Base-by-base conservation (phyloP, 2,888 invertebrate species). In the Willowsia nigromaculata region DNA sequence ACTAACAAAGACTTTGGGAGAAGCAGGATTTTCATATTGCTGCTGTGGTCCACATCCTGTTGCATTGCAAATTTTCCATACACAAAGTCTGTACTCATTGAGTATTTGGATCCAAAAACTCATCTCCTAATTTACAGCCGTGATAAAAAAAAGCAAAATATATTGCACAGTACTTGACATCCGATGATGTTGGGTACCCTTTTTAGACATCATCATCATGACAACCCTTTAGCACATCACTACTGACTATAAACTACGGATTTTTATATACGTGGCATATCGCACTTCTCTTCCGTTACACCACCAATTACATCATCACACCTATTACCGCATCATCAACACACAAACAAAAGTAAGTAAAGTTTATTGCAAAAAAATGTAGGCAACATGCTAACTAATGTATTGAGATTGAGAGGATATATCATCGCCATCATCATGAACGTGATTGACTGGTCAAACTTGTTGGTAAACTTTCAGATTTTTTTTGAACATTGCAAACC, bases 381-480 rank as follows among this genome's bases (percentile, higher is more conserved):
- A 33, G 40, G 81, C 43, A 43, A 37, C 9, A 68, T 68, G 15
- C 37, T 68, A 68, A 68, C 37, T 40, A 68, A 40, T 18, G 22
- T 18, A 33, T 22, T 40, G 22, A 71, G 22, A 74, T 43, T 47
- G 74, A 18, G 0, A 37, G n/a, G 5, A 22, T 40, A n/a, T 18
- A 71, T 71, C 30, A 71, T 71, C 68, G 30, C 18, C 30, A 62
- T 62, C 62, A 62, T 30, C 62, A 13, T 30, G 30, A 25, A 25
- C 27, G 74, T 74, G 74, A 74, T 74, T 59, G 68, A 84, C 84
- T 74, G 84, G 84, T 84, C 84, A 84, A 84, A 84, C 84, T 71
- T 84, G 84, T 84, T 84, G 74, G 84, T 84, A 84, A 84, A 84
- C 84, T 84, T 84, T 84, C 74, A 71, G 68, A 71, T 84, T 84